phyloP scores from a whole-genome alignment of 2,797 vertebrate genomes.

The Mormyrus hasselquistii region DNA sequence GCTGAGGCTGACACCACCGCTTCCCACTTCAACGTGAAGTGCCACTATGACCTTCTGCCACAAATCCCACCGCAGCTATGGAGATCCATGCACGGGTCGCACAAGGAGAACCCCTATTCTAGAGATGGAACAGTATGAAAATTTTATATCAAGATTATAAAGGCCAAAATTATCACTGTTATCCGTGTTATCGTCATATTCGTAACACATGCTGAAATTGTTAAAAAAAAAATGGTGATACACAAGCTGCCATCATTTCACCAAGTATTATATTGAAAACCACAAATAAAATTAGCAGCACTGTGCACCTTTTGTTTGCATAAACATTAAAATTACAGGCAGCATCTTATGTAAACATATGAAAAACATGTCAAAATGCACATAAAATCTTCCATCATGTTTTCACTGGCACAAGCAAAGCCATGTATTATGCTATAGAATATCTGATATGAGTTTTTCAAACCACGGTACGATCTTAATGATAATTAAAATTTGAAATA shows the following conservation, averaged over 20 bases:
- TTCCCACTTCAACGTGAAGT: neutral
- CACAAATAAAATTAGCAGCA: neutral
- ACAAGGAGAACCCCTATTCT: neutral
- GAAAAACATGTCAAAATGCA: neutral
- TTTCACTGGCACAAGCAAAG: neutral
- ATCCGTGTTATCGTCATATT: neutral
- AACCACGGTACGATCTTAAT: neutral
- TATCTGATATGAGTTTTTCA: neutral
- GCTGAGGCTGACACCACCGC: neutral
- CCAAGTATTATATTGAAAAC: neutral
- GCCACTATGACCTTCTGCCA: neutral
- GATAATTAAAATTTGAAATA: neutral
- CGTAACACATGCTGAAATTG: neutral
- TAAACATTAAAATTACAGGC: neutral
- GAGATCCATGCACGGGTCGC: neutral
- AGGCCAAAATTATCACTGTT: neutral
- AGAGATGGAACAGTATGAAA: neutral
- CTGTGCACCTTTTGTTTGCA: neutral
- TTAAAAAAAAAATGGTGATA: neutral
- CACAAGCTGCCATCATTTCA: neutral
- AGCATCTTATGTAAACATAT: neutral
- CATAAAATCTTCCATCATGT: neutral
- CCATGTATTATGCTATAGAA: neutral
- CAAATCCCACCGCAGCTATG: neutral
- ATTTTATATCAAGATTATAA: neutral